These are phyloP conservation scores for Eulemur coronatus DNA, from an alignment of 2,797 vertebrate species.

Conservation along the genomic window DNA sequence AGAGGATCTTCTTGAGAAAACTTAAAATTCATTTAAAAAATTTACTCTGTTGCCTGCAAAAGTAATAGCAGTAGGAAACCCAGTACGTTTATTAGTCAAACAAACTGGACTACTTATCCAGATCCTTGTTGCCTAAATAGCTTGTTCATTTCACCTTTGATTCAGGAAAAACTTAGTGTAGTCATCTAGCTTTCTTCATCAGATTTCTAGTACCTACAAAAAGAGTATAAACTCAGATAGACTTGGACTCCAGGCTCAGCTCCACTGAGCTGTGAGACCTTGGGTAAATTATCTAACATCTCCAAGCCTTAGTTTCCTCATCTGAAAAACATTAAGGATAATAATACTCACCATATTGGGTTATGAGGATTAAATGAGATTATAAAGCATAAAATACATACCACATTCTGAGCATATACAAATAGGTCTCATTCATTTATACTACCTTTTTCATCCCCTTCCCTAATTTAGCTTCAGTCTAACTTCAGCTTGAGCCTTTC, in stretches of 20 bases:
- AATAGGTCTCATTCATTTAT: neutral
- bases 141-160: neutral
- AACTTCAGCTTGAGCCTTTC: neutral
- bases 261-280: neutral
- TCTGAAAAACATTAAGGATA: neutral
- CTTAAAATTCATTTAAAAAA: neutral
- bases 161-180: neutral
- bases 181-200: neutral
- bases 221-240: neutral
- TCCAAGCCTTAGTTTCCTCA: neutral
- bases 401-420: neutral
- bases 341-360: neutral
- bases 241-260: neutral
- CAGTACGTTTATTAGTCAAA: neutral
- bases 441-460: neutral
- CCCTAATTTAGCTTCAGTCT: neutral
- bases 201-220: neutral
- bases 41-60: neutral
- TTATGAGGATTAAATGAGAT: neutral
- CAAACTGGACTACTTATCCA: neutral
- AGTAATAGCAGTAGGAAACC: neutral
- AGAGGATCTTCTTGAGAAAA: conserved; percentile 10
- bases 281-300: conserved; percentile 13
- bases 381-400: neutral
- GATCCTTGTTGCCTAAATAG: neutral